These are phyloP conservation scores for Melolontha melolontha DNA, from an alignment of 2,888 invertebrate species.

Conservation along the genomic window DNA sequence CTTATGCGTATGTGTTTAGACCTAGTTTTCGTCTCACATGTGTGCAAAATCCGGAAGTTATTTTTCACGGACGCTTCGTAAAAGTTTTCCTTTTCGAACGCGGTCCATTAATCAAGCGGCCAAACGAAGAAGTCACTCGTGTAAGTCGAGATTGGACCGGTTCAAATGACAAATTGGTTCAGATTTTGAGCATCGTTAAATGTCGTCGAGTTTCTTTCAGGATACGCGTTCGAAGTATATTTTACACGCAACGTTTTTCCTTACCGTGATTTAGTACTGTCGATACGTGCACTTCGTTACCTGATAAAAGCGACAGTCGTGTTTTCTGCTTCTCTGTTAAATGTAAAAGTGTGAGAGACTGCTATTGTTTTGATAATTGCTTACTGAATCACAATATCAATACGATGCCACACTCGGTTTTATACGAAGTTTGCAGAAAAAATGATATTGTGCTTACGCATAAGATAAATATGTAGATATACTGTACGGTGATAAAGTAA, in stretches of 20 bases:
- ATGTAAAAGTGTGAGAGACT: too few species aligned
- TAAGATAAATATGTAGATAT: too few species aligned
- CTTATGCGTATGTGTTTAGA: constrained; percentile 18
- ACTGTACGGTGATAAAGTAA: too few species aligned
- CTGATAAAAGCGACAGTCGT: neutral
- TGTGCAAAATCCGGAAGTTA: constrained; percentile 44
- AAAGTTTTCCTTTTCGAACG: constrained; percentile 50
- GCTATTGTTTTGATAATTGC: too few species aligned
- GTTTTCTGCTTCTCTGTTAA: neutral
- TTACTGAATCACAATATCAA: too few species aligned
- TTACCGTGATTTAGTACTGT: constrained; percentile 4
- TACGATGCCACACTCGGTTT: too few species aligned
- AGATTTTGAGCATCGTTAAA: constrained; percentile 32
- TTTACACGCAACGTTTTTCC: neutral
- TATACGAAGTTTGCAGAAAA: too few species aligned
- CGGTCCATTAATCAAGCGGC: constrained; percentile 55
- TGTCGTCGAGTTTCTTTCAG: constrained; percentile 21
- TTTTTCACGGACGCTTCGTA: constrained; percentile 52
- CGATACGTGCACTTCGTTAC: constrained; percentile 2
- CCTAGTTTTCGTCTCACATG: constrained; percentile 21
- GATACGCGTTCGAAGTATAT: constrained; percentile 10
- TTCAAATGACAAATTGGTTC: constrained; percentile 58
- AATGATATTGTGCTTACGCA: too few species aligned
- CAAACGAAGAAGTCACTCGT: constrained; percentile 56
- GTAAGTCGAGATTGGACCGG: constrained; percentile 54